These are phyloP conservation scores for Cairina moschata DNA, from an alignment of 2,113 vertebrate genomes.

Conservation along the genomic window DNA sequence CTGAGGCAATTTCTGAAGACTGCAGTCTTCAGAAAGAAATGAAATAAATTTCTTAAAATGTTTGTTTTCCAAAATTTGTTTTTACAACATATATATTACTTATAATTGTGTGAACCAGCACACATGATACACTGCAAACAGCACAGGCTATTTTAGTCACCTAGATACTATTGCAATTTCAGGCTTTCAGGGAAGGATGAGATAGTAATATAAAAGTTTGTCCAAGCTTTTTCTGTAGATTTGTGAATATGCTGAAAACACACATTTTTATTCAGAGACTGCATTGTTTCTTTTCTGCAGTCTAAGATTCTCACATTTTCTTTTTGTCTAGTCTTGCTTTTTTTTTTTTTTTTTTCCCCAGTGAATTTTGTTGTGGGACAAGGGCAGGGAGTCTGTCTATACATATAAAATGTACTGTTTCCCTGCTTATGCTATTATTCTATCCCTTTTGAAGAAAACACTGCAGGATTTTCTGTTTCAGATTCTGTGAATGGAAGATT, in stretches of 20 bases:
- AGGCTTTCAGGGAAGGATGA: not conserved
- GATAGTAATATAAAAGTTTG: not conserved
- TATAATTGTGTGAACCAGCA: not conserved
- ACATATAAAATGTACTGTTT: not conserved
- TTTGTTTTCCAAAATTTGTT: not conserved
- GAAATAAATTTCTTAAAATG: conserved; percentile 4
- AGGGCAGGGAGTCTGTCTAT: not conserved
- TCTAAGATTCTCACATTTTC: not conserved
- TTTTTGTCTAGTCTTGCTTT: not conserved
- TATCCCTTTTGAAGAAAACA: not conserved
- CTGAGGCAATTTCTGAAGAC: not conserved
- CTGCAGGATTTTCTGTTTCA: not conserved
- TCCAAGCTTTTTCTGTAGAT: not conserved
- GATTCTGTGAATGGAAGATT: not conserved
- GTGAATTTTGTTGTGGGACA: not conserved
- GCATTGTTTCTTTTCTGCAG: not conserved
- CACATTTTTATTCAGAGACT: not conserved
- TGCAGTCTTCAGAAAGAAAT: not conserved
- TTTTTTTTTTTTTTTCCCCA: not conserved
- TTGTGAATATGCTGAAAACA: not conserved
- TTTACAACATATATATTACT: not conserved
- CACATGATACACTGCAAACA: not conserved
- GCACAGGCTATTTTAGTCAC: not conserved
- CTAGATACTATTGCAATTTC: not conserved
- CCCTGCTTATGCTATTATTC: not conserved